Conservation (phyloP, 35 echinoderm and acorn worm genomes). For the Patiria miniata region DNA sequence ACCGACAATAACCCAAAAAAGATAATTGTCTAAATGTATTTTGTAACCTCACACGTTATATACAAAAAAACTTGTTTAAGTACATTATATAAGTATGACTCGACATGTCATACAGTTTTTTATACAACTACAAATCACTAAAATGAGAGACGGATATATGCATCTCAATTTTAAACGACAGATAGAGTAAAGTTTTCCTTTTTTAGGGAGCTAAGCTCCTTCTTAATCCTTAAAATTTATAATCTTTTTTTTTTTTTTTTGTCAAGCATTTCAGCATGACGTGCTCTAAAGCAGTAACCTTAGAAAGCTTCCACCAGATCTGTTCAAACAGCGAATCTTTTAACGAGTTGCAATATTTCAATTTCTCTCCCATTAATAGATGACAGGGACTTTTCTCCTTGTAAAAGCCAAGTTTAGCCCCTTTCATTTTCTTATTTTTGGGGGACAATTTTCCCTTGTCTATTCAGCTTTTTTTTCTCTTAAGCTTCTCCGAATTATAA, state of each 20-base stretch:
- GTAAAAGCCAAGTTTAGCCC: too few relatives aligned
- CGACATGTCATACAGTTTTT: not conserved
- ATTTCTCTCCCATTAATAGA: not conserved
- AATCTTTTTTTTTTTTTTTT: too few relatives aligned
- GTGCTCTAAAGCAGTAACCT: not conserved
- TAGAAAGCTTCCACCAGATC: too few relatives aligned
- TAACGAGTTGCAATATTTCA: not conserved
- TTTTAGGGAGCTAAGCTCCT: constrained; percentile 19
- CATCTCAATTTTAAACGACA: constrained; percentile 6
- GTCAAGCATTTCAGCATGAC: constrained; percentile 1
- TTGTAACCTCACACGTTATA: constrained; percentile 25
- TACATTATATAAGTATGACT: constrained; percentile 25
- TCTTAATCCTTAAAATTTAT: constrained; percentile 23
- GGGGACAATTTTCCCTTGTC: not conserved
- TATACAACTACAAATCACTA: constrained; percentile 23
- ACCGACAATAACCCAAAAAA: constrained; percentile 12
- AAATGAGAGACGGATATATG: not conserved
- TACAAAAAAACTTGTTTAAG: constrained; percentile 19
- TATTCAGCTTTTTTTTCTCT: not conserved
- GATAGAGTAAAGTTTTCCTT: not conserved
- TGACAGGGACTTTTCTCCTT: too few relatives aligned
- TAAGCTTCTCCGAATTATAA: not conserved
- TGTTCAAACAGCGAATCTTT: too few relatives aligned
- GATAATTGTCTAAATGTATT: constrained; percentile 15
- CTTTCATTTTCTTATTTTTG: too few relatives aligned